Evolutionary conservation across 2,797 vertebrate genomes (phyloP).

Genomic region (Bothrops alternatus): DNA sequence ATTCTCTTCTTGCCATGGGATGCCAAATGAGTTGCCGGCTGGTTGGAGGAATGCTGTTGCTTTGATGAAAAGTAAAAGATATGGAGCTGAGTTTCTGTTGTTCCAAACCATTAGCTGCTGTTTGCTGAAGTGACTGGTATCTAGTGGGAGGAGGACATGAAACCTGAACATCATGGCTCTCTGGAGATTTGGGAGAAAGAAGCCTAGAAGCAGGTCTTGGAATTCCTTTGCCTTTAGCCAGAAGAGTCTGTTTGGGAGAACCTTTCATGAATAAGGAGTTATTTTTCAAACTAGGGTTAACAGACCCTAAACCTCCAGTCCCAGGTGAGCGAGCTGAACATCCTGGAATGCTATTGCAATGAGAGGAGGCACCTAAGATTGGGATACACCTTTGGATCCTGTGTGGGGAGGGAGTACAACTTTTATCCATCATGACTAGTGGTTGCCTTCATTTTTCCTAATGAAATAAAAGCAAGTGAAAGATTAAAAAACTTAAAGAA

Average conservation of each 20-base stretch:
- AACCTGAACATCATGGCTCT: neutral
- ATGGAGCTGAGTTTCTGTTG: conserved; percentile 63
- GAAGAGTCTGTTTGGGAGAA: neutral
- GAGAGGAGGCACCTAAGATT: neutral
- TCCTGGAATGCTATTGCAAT: conserved; percentile 41
- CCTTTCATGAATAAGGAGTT: conserved; percentile 37
- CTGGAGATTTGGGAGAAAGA: conserved; percentile 3
- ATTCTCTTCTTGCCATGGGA: conserved; percentile 33
- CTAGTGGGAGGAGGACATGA: neutral
- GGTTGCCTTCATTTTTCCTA: neutral
- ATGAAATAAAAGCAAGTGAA: neutral
- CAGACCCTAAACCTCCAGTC: conserved; percentile 1
- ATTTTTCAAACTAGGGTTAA: conserved; percentile 48
- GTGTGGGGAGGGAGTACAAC: conserved; percentile 3
- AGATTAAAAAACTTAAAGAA: neutral
- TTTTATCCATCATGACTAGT: conserved; percentile 45
- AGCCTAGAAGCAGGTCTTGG: conserved; percentile 7
- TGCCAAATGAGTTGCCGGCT: conserved; percentile 15
- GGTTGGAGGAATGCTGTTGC: neutral
- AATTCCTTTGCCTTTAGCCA: neutral
- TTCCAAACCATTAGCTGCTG: conserved; percentile 8
- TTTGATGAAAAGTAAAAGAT: conserved; percentile 61
- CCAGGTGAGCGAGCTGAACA: neutral
- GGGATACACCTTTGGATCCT: conserved; percentile 40
- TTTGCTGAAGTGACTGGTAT: neutral